A percentile compares a stretch with the other conserved stretches of the same genome.
Evolutionary conservation across 2,888 invertebrate genomes (phyloP).

Genomic region (Himalopsyche anomala): DNA sequence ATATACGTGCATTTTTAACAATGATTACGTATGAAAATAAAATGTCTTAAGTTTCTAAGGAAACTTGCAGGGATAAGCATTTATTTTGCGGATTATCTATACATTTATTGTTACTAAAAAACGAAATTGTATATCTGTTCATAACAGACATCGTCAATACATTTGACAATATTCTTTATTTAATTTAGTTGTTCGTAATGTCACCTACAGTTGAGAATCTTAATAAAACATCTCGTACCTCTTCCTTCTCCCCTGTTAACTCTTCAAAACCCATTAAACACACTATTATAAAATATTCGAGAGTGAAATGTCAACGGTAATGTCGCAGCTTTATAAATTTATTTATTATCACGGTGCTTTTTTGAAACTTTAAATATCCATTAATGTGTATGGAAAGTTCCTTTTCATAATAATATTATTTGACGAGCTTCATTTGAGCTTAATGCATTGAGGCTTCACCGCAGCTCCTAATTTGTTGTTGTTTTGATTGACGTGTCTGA

Average conservation of each 20-base stretch:
- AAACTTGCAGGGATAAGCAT: too few species aligned
- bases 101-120: too few species aligned
- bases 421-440: conserved; percentile 31
- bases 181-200: too few species aligned
- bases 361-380: not conserved
- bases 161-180: too few species aligned
- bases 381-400: conserved; percentile 29
- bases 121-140: too few species aligned
- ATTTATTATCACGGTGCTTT: conserved; percentile 5
- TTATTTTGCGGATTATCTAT: too few species aligned
- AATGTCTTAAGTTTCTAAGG: too few species aligned
- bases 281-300: not conserved
- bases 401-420: conserved; percentile 18
- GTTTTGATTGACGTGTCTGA: conserved; percentile 29
- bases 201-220: not conserved
- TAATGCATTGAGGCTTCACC: conserved; percentile 17
- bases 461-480: conserved; percentile 29
- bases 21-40: too few species aligned
- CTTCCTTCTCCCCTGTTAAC: conserved; percentile 49
- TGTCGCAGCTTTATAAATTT: not conserved
- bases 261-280: conserved; percentile 52
- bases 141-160: too few species aligned
- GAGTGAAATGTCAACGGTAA: conserved; percentile 58
- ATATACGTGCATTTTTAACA: too few species aligned
- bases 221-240: conserved; percentile 42